Percentiles rank a stretch among this genome's conserved stretches.
phyloP scores from a whole-genome alignment of 2,888 invertebrate species.

The Bombylius major region DNA sequence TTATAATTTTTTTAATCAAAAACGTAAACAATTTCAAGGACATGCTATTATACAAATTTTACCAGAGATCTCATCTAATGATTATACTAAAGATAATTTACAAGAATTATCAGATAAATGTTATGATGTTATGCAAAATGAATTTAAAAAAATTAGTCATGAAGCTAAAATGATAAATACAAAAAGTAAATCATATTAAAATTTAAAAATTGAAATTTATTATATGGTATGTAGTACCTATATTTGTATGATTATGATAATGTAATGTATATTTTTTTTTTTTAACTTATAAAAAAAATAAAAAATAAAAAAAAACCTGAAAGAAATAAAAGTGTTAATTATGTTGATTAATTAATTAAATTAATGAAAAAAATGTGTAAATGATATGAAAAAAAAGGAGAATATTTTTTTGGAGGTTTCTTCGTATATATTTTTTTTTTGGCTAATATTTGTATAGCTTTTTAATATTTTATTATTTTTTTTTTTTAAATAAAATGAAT shows the following conservation, averaged over 20 bases:
- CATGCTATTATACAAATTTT: slow-evolving; percentile 58
- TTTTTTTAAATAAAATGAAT: neutral
- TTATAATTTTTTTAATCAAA: slow-evolving; percentile 58
- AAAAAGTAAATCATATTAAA: neutral
- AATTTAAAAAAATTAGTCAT: slow-evolving; percentile 42
- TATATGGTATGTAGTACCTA: too few relatives aligned
- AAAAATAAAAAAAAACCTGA: too few relatives aligned
- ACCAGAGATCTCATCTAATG: slow-evolving; percentile 56
- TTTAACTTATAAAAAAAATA: too few relatives aligned
- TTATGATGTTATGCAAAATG: slow-evolving; percentile 52
- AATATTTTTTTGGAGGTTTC: too few relatives aligned
- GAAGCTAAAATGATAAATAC: slow-evolving; percentile 22
- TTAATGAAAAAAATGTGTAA: too few relatives aligned
- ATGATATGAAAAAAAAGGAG: too few relatives aligned
- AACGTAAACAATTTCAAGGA: slow-evolving; percentile 53
- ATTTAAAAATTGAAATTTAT: neutral
- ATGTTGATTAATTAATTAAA: too few relatives aligned
- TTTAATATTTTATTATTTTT: neutral
- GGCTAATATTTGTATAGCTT: neutral
- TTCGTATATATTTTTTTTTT: too few relatives aligned
- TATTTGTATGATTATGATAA: too few relatives aligned
- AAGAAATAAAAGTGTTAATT: too few relatives aligned
- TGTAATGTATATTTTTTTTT: too few relatives aligned
- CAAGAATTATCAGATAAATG: slow-evolving; percentile 51
- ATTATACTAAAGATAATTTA: slow-evolving; percentile 49